These are phyloP conservation scores for Alouatta caraya DNA, from an alignment of 2,797 vertebrate species.

Conservation along the genomic window DNA sequence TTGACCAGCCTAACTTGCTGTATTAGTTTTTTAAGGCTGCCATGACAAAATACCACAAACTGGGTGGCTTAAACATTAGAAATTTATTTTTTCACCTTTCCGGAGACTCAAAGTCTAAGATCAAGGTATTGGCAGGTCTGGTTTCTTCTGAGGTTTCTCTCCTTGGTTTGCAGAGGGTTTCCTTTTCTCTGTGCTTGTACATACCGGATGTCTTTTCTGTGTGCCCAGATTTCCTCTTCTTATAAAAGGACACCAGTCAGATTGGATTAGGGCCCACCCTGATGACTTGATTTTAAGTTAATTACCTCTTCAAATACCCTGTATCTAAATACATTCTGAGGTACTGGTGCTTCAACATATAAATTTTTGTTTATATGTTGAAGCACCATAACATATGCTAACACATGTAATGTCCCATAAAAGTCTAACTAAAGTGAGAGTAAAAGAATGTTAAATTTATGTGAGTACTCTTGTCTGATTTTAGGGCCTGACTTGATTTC, in stretches of 20 bases:
- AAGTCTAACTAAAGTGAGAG: neutral
- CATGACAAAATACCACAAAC: neutral
- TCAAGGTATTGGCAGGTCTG: neutral
- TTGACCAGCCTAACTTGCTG: neutral
- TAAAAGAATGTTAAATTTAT: neutral
- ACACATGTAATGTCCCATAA: neutral
- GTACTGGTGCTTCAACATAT: neutral
- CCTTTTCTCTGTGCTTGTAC: neutral
- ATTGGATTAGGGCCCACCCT: neutral
- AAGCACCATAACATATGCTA: neutral
- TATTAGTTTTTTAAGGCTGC: neutral
- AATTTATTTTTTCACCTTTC: neutral
- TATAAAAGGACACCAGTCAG: neutral
- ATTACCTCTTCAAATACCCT: neutral
- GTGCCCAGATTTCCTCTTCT: neutral
- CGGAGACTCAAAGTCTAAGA: neutral
- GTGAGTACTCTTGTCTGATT: neutral
- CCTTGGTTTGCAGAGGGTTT: too few species aligned
- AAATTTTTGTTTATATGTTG: neutral
- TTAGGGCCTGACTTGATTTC: neutral
- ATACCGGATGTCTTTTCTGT: accelerated
- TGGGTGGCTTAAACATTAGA: neutral
- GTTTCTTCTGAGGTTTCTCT: neutral
- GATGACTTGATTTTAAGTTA: neutral
- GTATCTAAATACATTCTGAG: neutral